A percentile compares a stretch with the other conserved stretches of the same genome.
These are phyloP conservation scores for Onychostoma macrolepis DNA, from an alignment of 2,113 vertebrate genomes.

Conservation along the genomic window DNA sequence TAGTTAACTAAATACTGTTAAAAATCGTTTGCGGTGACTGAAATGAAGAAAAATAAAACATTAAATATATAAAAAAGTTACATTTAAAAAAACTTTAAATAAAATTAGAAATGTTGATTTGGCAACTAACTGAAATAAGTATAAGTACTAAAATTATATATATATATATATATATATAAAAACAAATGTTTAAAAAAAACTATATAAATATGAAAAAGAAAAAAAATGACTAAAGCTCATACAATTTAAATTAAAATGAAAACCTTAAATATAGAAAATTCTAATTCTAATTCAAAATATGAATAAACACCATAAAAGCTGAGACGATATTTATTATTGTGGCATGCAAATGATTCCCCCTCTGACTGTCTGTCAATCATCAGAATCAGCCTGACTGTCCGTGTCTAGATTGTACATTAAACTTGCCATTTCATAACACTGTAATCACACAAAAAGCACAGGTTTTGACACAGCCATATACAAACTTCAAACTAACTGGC, in stretches of 20 bases:
- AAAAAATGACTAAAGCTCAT: too few relatives aligned
- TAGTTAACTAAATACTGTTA: background rate
- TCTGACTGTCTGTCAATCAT: background rate
- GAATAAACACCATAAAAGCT: background rate
- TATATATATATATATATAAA: too few relatives aligned
- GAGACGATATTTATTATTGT: background rate
- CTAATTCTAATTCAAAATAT: background rate
- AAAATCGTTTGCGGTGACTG: background rate
- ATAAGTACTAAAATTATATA: background rate
- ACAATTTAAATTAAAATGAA: background rate
- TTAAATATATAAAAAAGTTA: too few relatives aligned
- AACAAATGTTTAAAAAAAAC: too few relatives aligned
- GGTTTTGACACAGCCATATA: background rate
- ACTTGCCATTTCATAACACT: conserved; percentile 5
- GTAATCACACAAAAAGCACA: background rate
- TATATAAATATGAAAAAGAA: background rate
- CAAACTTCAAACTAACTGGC: background rate
- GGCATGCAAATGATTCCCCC: background rate
- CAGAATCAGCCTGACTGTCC: background rate
- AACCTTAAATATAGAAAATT: background rate
- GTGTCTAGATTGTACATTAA: background rate
- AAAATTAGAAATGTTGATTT: too few relatives aligned
- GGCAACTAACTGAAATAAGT: background rate
- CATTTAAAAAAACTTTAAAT: too few relatives aligned
- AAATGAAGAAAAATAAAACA: background rate